A percentile compares a stretch with the other conserved stretches of the same genome.
Conservation (phyloP, 1,140 invertebrate genomes). For the Philaenus spumarius region DNA sequence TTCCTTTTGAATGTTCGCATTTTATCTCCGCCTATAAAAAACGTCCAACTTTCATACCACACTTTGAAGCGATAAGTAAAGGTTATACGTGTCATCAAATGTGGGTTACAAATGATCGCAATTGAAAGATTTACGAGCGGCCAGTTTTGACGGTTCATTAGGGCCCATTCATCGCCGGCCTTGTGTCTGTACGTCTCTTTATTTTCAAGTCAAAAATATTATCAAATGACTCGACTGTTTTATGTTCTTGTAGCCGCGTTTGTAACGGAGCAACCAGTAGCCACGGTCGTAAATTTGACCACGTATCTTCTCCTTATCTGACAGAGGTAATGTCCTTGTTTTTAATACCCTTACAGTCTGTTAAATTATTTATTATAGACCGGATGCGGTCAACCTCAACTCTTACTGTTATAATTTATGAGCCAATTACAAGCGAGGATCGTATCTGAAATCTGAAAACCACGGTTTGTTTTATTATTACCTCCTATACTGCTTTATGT, state of each 20-base stretch:
- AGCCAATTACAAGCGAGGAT: too few species aligned
- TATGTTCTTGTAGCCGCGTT: background rate
- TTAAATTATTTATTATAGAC: background rate
- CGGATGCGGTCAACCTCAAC: too few species aligned
- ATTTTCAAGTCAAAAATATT: background rate
- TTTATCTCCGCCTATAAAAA: background rate
- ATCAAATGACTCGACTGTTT: conserved; percentile 6
- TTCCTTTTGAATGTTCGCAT: conserved; percentile 9
- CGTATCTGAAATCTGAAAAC: too few species aligned
- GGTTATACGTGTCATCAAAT: background rate
- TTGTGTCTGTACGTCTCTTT: background rate
- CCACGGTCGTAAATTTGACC: too few species aligned
- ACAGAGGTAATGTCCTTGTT: background rate
- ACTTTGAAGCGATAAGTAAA: too few species aligned
- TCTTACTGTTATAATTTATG: too few species aligned
- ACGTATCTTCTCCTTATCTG: background rate
- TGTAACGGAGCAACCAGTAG: too few species aligned
- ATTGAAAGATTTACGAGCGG: background rate
- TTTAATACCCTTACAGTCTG: background rate
- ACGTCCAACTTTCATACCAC: too few species aligned
- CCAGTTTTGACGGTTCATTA: conserved; percentile 11
- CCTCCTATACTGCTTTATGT: too few species aligned
- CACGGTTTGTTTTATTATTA: too few species aligned
- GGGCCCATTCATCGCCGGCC: conserved; percentile 1
- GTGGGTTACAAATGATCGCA: background rate